These are phyloP conservation scores for Pseudanteris insignis DNA, from an alignment of 2,888 invertebrate species.

Conservation along the genomic window DNA sequence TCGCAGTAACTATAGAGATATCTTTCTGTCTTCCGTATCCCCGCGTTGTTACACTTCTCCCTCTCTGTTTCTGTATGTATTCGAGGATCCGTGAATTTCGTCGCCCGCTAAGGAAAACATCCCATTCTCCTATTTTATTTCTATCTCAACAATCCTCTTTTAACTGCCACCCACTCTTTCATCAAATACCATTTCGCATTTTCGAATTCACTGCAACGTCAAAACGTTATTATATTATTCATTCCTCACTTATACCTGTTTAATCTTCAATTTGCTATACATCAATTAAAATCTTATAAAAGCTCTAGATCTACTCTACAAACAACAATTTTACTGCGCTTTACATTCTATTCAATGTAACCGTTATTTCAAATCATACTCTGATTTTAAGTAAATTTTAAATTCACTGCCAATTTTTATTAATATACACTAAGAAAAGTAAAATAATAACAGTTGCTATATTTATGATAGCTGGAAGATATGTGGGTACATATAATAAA, in stretches of 20 bases:
- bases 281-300: too few relatives aligned
- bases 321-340: too few relatives aligned
- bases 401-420: background rate
- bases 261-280: too few relatives aligned
- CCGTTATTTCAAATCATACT: too few relatives aligned
- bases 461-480: too few relatives aligned
- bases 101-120: conserved; percentile 57
- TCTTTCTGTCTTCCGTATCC: conserved; percentile 14
- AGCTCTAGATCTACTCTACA: too few relatives aligned
- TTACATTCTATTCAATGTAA: too few relatives aligned
- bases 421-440: too few relatives aligned
- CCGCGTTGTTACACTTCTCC: conserved; percentile 15
- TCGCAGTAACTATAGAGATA: conserved; percentile 22
- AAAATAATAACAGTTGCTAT: too few relatives aligned
- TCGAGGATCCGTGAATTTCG: conserved; percentile 53
- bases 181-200: conserved; percentile 38
- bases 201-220: conserved; percentile 24
- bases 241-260: too few relatives aligned
- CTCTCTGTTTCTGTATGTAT: conserved; percentile 42
- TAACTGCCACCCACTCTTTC: conserved; percentile 42
- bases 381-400: background rate
- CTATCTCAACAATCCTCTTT: conserved; percentile 41
- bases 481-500: too few relatives aligned
- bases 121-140: conserved; percentile 51
- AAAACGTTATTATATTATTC: conserved; percentile 15